Base-by-base conservation (phyloP, 2,797 vertebrate genomes). In the Scolopax rusticola region DNA sequence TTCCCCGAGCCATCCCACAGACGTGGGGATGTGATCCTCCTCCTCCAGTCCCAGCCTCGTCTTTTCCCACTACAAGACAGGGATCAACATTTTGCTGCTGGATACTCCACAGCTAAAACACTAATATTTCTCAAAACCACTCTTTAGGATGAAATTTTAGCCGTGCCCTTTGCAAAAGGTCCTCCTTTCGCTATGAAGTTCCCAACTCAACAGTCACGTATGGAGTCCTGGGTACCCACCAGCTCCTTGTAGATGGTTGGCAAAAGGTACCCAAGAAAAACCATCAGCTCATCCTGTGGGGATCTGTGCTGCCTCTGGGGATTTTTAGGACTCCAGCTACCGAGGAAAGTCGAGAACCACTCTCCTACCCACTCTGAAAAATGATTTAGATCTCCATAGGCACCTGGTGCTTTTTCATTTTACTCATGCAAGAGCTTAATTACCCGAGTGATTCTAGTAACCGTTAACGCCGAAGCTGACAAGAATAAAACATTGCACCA, bases 361-460 rank as follows among this genome's bases (percentile, higher is more conserved):
- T 76, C 77, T 67, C 73, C 69, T 86, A 60, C 65, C 61, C 63
- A 78, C 50, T 93, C 82, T 78, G 83, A 91, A 91, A 90, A 74
- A 94, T 88, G 11, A 95, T 81, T 93, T 94, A 93, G 57, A 69
- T 78, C 68, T 87, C 87, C 64, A 54, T 21, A 74, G 89, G 76
- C 91, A 93, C 93, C 65, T 67, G 69, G 51, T 5, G 2, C 73
- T 65, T 83, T 89, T 75, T 71, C 65, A 84, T 81, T 91, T 91
- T 81, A 84, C 61, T 94, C 74, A 73, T 92, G 63, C 84, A 92
- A 87, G 47, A 82, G 89, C 24, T 84, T 94, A 95, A 96, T 95
- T 96, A 90, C 79, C 86, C 83, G 85, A 86, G 73, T 78, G 89
- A 87, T 91, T 90, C 76, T 86, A 64, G 73, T 94, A 75, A 81